A percentile compares a stretch with the other conserved stretches of the same genome.
These are phyloP conservation scores for Loriculus beryllinus DNA, from an alignment of 2,797 vertebrate species.

Conservation along the genomic window DNA sequence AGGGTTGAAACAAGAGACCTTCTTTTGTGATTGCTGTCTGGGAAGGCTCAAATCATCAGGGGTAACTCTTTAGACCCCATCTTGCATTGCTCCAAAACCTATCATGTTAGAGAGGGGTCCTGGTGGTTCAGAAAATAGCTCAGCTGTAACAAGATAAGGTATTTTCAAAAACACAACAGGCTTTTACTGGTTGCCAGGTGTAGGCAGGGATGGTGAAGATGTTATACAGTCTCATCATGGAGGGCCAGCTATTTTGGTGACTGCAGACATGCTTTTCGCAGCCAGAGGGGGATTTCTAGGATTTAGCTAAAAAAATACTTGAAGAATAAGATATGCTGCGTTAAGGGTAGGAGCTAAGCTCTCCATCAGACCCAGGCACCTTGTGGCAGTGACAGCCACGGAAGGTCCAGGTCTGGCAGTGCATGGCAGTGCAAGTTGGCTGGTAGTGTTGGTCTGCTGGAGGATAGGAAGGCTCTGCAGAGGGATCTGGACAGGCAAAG, in stretches of 20 bases:
- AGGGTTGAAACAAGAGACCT: not conserved
- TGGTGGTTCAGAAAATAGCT: not conserved
- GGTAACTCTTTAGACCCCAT: not conserved
- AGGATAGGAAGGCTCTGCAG: not conserved
- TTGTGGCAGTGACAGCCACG: accelerated
- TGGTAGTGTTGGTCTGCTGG: not conserved
- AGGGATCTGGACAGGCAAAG: not conserved
- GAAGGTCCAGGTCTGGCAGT: not conserved
- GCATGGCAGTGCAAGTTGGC: not conserved
- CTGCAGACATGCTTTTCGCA: not conserved
- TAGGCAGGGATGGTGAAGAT: not conserved
- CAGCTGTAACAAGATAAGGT: not conserved
- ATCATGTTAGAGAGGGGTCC: not conserved
- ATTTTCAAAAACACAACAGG: not conserved
- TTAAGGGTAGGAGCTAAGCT: not conserved
- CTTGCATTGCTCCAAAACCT: not conserved
- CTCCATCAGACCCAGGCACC: accelerated
- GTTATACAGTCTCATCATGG: not conserved
- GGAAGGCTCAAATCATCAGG: not conserved
- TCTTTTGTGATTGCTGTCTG: not conserved
- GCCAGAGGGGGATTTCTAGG: not conserved
- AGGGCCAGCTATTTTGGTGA: not conserved
- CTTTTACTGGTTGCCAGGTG: not conserved
- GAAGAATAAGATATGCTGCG: not conserved
- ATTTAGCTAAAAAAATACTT: not conserved